phyloP scores from a whole-genome alignment of 2,113 vertebrate genomes.

The Colius striatus region DNA sequence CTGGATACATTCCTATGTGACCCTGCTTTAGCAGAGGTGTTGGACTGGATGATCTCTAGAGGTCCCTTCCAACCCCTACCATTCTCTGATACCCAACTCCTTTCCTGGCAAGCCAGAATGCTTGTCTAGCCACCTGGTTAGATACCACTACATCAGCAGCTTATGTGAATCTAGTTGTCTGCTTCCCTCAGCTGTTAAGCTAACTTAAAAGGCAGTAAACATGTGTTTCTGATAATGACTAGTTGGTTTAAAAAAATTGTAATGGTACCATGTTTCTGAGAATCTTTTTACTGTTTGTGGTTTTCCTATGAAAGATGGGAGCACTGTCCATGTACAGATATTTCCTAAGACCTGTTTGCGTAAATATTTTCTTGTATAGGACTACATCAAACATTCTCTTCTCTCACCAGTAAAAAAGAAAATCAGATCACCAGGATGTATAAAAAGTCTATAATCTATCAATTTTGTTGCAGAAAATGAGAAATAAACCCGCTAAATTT shows the following conservation, averaged over 20 bases:
- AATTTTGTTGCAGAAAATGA: neutral
- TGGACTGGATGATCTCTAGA: no score
- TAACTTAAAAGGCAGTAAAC: neutral
- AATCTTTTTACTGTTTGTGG: neutral
- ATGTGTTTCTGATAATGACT: neutral
- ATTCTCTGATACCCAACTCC: fast-evolving
- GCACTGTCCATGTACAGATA: fast-evolving
- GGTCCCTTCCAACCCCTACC: no score
- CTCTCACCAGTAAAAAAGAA: neutral
- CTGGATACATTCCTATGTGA: no score
- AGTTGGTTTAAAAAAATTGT: neutral
- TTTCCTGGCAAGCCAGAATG: fast-evolving
- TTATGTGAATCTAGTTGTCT: fast-evolving
- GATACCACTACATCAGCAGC: fast-evolving
- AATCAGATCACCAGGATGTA: fast-evolving
- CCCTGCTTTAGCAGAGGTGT: no score
- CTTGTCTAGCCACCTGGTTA: fast-evolving
- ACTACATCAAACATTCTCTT: neutral
- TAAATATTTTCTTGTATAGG: neutral
- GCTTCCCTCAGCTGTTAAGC: neutral
- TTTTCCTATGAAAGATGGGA: neutral
- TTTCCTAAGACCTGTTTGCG: neutral
- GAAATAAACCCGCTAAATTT: neutral
- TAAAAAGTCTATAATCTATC: neutral
- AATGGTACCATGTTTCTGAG: neutral